Evolutionary conservation across 2,888 invertebrate species (phyloP), one percentile per base, ranked within the genome.

Genomic region (Chelonus formosanus): DNA sequence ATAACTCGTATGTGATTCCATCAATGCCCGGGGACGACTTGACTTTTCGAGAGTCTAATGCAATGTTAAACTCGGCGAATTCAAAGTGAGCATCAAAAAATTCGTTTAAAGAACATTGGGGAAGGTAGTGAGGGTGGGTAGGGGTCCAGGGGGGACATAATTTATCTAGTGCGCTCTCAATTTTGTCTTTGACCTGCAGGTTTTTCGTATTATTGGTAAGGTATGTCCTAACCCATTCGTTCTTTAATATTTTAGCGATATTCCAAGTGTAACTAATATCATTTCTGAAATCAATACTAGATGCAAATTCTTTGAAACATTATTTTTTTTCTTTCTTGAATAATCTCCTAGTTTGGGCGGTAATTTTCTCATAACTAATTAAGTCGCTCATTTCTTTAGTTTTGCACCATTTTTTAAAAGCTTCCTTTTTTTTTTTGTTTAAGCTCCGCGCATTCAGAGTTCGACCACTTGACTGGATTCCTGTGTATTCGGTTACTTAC

Each of bases 161-260:
- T 45, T 62, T 62, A 31, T 53, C 40, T 31, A 62, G 7, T 8
- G 53, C 62, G 20, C 20, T 47, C 8, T 35, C 8, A 43, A 47
- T 47, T 56, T 56, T 47, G 20, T 48, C 40, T 2, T 34, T 45
- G 43, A 36, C 50, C 57, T 67, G 58, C n/a, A 57, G 10, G 44
- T 67, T 67, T 56, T 57, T 35, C 7, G 63, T 44, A 40, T 45
- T 31, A 50, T 36, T 35, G 20, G 10, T 3, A 10, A 54, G 56
- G 32, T 36, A 43, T 3, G 44, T 56, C 43, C 57, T 63, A 20
- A 56, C 54, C 58, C 63, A 67, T 54, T 57, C 58, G 52, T 67
- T 67, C 58, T 67, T 67, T 7, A 67, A 63, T 5, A 67, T 63
- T 52, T 57, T 63, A n/a, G 52, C 56, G 35, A 53, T 63, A 60